Base-by-base conservation (phyloP, 2,797 vertebrate genomes). In the Acrossocheilus wenchowensis region DNA sequence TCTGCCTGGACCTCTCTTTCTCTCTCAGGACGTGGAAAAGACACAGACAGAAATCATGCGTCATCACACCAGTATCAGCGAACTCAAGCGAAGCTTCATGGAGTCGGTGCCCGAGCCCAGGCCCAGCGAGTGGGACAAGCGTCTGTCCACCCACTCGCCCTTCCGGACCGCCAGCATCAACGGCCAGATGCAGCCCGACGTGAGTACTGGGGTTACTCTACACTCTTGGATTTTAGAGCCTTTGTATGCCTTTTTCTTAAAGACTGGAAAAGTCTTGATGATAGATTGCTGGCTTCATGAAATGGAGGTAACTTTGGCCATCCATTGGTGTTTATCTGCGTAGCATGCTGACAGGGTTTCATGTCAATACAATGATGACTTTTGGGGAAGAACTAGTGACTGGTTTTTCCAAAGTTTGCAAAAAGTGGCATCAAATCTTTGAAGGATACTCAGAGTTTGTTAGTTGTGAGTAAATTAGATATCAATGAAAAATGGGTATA, bases 81-180 rank as follows among this genome's bases (percentile, higher is more conserved):
- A 99, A 92, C 88, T 99, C 80, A 99, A 99, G 94, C 97, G 98
- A 92, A 99, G 96, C 90, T 99, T 99, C 86, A 99, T 99, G 98
- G 98, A 99, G 91, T 97, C 97, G 0, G 96, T 97, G 39, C 98
- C 98, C 0, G 97, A 97, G 82, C 96, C 97, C 36, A 94, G 95
- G 73, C 97, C 97, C 87, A 99, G 97, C 3, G 98, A 99, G 92
- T 99, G 98, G 98, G 98, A 99, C 94, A 99, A 98, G 84, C 97
- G 98, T 45, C 95, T 99, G 77, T 98, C 98, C 84, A 96, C 96
- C 81, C 96, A 98, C 93, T 99, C 98, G 0, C 98, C 98, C 0
- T 99, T 99, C 93, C 97, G 97, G 57, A 97, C 97, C 0, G 95
- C 96, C 72, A 97, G 93, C 93, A 90, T 97, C 94, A 99, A 98